phyloP scores from a whole-genome alignment of 2,888 invertebrate genomes.

The Lamellibrachia satsuma region DNA sequence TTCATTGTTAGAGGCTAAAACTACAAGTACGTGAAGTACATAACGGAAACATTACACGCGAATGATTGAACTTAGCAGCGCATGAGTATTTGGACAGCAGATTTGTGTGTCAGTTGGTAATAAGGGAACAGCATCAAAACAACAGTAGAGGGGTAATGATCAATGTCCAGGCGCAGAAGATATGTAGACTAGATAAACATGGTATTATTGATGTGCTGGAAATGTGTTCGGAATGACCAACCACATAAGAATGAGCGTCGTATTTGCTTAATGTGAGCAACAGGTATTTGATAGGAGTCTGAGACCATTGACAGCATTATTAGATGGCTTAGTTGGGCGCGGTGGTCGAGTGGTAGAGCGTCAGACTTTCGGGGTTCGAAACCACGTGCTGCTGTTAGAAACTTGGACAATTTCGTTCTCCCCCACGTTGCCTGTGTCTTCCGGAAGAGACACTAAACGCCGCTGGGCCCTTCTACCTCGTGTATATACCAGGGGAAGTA shows the following conservation, averaged over 20 bases:
- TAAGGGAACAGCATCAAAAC: neutral
- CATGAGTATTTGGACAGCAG: neutral
- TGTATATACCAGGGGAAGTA: too few relatives aligned
- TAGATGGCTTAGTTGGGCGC: too few relatives aligned
- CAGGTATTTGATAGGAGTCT: neutral
- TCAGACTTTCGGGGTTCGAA: too few relatives aligned
- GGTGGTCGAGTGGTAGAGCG: too few relatives aligned
- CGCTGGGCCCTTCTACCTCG: too few relatives aligned
- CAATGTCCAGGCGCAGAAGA: neutral
- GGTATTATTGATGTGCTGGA: neutral
- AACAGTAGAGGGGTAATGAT: neutral
- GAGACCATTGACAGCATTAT: neutral
- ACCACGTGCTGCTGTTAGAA: too few relatives aligned
- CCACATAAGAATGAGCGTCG: neutral
- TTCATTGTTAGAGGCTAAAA: neutral
- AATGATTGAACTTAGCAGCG: neutral
- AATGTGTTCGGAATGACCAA: neutral
- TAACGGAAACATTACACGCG: neutral
- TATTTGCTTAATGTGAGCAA: neutral
- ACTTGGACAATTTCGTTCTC: too few relatives aligned
- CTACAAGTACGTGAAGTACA: neutral
- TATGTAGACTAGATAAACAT: neutral
- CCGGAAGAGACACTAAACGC: too few relatives aligned
- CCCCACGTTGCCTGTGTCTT: too few relatives aligned
- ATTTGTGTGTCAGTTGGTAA: neutral